These are phyloP conservation scores for Monodelphis domestica DNA, from an alignment of 2,797 vertebrate species.

Conservation along the genomic window DNA sequence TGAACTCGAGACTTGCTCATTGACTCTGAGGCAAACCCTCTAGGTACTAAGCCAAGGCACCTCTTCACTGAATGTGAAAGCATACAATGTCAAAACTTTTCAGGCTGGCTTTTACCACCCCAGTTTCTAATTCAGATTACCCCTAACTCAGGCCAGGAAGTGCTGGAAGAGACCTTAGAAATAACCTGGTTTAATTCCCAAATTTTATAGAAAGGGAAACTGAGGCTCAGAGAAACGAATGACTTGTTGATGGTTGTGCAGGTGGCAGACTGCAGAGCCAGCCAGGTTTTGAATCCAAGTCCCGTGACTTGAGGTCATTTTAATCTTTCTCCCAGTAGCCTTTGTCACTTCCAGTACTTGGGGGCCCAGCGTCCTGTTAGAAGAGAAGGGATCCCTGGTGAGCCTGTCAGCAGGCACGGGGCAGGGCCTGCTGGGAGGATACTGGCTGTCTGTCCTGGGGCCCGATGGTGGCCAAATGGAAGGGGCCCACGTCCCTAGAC, in stretches of 20 bases:
- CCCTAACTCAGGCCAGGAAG: not conserved
- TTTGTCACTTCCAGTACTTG: constrained; percentile 28
- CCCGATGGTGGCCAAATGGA: not conserved
- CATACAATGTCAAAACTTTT: not conserved
- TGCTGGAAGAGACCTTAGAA: constrained; percentile 22
- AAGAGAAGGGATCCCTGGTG: constrained; percentile 31
- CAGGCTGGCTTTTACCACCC: not conserved
- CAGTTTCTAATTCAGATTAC: not conserved
- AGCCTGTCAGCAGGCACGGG: not conserved
- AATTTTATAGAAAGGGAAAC: not conserved
- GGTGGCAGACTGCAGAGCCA: not conserved
- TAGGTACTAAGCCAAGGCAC: not conserved
- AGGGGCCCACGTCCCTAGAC: constrained; percentile 21
- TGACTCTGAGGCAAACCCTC: not conserved
- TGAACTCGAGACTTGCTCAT: not conserved
- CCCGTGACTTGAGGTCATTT: constrained; percentile 2
- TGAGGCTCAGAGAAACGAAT: constrained; percentile 12
- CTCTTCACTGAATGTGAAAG: not conserved
- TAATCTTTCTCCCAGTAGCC: not conserved
- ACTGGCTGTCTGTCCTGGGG: not conserved
- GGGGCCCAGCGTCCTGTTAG: constrained; percentile 33
- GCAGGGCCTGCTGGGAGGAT: constrained; percentile 9
- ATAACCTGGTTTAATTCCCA: constrained; percentile 17
- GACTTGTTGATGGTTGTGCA: not conserved
- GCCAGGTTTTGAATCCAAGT: not conserved